These are phyloP conservation scores for Neuroterus valhalla DNA, from an alignment of 1,140 invertebrate species.

Conservation along the genomic window DNA sequence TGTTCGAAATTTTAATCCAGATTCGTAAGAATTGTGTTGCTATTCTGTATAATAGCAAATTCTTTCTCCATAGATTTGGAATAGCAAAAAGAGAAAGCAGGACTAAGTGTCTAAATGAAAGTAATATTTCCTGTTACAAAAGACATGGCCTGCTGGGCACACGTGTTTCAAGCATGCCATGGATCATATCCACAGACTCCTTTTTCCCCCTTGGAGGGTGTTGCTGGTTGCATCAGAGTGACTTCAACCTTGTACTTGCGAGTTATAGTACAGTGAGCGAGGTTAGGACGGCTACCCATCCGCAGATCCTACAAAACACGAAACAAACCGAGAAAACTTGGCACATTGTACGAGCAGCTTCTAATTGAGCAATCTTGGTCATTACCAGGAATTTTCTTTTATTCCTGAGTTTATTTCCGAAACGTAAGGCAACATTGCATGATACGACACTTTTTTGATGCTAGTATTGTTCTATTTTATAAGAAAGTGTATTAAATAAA, in stretches of 20 bases:
- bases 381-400: background rate
- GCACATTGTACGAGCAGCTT: background rate
- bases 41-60: too few relatives aligned
- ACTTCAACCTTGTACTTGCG: conserved; percentile 25
- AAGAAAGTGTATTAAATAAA: too few relatives aligned
- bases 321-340: background rate
- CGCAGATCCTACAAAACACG: conserved; percentile 5
- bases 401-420: background rate
- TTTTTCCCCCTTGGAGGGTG: background rate
- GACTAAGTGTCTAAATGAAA: background rate
- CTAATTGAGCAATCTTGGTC: conserved; percentile 1
- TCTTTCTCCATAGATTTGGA: background rate
- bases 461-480: too few relatives aligned
- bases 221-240: background rate
- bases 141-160: background rate
- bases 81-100: background rate
- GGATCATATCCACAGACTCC: background rate
- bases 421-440: too few relatives aligned
- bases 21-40: too few relatives aligned
- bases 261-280: background rate
- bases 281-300: conserved; percentile 22
- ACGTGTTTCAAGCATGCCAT: conserved; percentile 16
- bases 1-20: too few relatives aligned
- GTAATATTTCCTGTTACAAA: conserved; percentile 1
- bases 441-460: too few relatives aligned